Conservation (phyloP, 2,113 vertebrate species). For the Notothenia rossii region DNA sequence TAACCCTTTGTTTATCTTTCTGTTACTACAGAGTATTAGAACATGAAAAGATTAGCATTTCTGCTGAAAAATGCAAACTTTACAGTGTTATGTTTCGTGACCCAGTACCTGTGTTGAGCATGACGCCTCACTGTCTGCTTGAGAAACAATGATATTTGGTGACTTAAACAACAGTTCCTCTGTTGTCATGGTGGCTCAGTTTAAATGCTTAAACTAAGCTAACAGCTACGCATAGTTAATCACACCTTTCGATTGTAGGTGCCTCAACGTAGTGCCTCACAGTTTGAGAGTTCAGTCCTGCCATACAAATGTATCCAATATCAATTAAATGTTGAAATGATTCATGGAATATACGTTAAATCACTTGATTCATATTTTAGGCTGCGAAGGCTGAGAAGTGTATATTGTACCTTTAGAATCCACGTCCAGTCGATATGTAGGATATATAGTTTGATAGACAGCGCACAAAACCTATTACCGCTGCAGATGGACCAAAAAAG, state of each 20-base stretch:
- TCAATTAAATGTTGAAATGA: background rate
- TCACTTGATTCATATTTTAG: too few relatives aligned
- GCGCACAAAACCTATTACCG: too few relatives aligned
- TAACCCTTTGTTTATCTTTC: background rate
- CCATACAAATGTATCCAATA: background rate
- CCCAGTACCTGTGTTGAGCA: background rate
- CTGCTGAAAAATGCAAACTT: background rate
- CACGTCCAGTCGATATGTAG: too few relatives aligned
- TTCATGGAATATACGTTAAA: background rate
- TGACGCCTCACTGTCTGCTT: background rate
- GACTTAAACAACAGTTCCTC: too few relatives aligned
- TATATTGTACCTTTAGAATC: too few relatives aligned
- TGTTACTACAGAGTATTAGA: background rate
- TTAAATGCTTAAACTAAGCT: too few relatives aligned
- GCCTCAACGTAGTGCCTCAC: background rate
- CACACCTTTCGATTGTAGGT: background rate
- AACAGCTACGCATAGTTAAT: background rate
- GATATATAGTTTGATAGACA: too few relatives aligned
- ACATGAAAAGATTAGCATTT: background rate
- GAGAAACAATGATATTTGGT: background rate
- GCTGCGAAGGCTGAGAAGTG: too few relatives aligned
- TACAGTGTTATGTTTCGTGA: conserved; percentile 3
- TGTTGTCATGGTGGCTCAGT: background rate
- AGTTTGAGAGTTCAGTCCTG: background rate
- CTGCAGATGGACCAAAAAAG: too few relatives aligned